These are phyloP conservation scores for Hemithea aestivaria DNA, from an alignment of 2,888 invertebrate species.

Conservation along the genomic window DNA sequence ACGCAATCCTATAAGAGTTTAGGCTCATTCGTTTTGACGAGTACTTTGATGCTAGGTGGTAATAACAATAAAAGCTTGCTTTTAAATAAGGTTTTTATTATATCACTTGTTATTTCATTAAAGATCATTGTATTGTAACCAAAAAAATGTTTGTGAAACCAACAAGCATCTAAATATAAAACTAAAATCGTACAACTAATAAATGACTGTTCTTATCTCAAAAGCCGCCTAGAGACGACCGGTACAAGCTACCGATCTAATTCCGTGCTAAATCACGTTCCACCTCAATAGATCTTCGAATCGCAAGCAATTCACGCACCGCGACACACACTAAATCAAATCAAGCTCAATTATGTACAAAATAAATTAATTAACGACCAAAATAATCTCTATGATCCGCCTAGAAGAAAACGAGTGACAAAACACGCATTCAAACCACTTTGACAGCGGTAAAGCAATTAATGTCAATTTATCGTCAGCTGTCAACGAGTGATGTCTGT, in stretches of 20 bases:
- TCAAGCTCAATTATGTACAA: conserved; percentile 51
- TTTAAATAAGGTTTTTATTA: too few relatives aligned
- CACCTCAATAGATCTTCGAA: conserved; percentile 11
- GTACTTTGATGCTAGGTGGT: too few relatives aligned
- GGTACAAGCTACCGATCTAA: conserved; percentile 6
- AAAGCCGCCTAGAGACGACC: conserved; percentile 22
- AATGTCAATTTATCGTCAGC: conserved; percentile 71
- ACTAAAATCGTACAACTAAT: too few relatives aligned
- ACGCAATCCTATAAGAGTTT: too few relatives aligned
- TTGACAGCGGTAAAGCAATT: conserved; percentile 60
- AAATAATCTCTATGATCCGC: conserved; percentile 41
- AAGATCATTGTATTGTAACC: too few relatives aligned
- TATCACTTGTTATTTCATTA: too few relatives aligned
- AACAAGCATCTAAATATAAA: too few relatives aligned
- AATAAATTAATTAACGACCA: conserved; percentile 58
- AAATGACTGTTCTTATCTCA: too few relatives aligned
- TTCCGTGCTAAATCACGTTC: conserved; percentile 1
- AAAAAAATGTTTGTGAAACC: too few relatives aligned
- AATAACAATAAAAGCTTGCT: too few relatives aligned
- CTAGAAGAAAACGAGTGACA: conserved; percentile 35
- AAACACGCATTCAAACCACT: conserved; percentile 44
- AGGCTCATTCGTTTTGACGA: too few relatives aligned
- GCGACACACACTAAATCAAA: conserved; percentile 43
- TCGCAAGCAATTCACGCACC: conserved; percentile 4
- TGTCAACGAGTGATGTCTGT: conserved; percentile 59